These are phyloP conservation scores for Salmo trutta DNA, from an alignment of 2,797 vertebrate genomes.

Conservation along the genomic window DNA sequence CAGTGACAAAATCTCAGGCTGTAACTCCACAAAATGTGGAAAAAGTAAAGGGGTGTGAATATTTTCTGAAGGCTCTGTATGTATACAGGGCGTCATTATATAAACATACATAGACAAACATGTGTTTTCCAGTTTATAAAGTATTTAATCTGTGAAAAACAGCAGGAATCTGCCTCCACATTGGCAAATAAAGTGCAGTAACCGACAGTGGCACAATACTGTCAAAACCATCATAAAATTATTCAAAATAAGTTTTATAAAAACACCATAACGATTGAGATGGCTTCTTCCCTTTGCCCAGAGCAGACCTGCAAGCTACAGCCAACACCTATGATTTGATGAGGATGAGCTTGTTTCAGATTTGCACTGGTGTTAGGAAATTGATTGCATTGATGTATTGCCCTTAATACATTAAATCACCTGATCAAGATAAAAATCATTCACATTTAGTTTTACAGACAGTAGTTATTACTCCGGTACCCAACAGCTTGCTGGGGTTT, in stretches of 20 bases:
- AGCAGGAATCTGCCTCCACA: constrained; percentile 33
- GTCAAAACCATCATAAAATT: constrained; percentile 44
- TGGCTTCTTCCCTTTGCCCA: constrained; percentile 23
- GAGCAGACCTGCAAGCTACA: background rate
- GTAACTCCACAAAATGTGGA: too few relatives aligned
- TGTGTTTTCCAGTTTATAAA: constrained; percentile 34
- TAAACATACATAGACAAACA: constrained; percentile 5
- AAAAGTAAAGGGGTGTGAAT: too few relatives aligned
- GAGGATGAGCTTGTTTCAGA: background rate
- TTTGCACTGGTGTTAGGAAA: background rate
- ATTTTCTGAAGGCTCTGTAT: too few relatives aligned
- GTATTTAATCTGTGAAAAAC: constrained; percentile 59
- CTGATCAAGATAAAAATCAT: too few relatives aligned
- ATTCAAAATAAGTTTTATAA: constrained; percentile 9
- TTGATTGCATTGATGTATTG: too few relatives aligned
- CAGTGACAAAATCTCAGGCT: too few relatives aligned
- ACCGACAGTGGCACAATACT: constrained; percentile 25
- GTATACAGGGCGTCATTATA: background rate
- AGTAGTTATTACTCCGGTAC: background rate
- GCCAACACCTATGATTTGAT: background rate
- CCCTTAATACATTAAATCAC: too few relatives aligned
- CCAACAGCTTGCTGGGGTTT: background rate
- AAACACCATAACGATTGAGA: constrained; percentile 44
- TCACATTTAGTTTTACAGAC: background rate
- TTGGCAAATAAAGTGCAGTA: constrained; percentile 63